Evolutionary conservation across 1,140 invertebrate genomes (phyloP).

Genomic region (Pseudobourletiella spinata): DNA sequence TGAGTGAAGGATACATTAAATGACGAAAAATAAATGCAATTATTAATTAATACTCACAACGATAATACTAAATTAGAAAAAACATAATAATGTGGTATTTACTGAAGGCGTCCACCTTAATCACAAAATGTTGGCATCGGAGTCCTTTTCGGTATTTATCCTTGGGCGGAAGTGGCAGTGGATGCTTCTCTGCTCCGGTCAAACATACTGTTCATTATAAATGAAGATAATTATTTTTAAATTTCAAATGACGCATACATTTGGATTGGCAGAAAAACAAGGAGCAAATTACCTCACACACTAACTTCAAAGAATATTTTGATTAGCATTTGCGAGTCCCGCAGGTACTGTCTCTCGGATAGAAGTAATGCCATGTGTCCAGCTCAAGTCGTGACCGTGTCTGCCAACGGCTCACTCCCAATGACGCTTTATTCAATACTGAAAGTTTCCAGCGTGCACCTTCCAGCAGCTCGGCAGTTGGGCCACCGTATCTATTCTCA

Average conservation of each 20-base stretch:
- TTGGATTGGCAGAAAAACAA: neutral
- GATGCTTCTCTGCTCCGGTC: constrained; percentile 89
- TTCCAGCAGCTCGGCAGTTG: too few species aligned
- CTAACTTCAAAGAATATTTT: too few species aligned
- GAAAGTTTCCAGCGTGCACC: too few species aligned
- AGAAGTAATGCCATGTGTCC: too few species aligned
- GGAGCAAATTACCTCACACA: constrained; percentile 11
- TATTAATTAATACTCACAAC: neutral
- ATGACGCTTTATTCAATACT: too few species aligned
- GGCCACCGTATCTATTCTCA: too few species aligned
- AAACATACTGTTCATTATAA: constrained; percentile 78
- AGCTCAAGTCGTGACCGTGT: too few species aligned
- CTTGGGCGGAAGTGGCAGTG: constrained; percentile 73
- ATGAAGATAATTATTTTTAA: too few species aligned
- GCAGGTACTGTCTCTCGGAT: constrained; percentile 87
- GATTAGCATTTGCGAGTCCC: constrained; percentile 92
- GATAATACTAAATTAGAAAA: neutral
- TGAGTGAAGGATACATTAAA: neutral
- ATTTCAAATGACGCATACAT: too few species aligned
- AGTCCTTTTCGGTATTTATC: constrained; percentile 82
- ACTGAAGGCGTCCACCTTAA: constrained; percentile 64
- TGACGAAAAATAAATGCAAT: neutral
- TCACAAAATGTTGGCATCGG: constrained; percentile 56
- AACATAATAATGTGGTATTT: constrained; percentile 54
- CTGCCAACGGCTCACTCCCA: too few species aligned